Conservation (phyloP, 2,113 vertebrate species). For the Electrona antarctica region DNA sequence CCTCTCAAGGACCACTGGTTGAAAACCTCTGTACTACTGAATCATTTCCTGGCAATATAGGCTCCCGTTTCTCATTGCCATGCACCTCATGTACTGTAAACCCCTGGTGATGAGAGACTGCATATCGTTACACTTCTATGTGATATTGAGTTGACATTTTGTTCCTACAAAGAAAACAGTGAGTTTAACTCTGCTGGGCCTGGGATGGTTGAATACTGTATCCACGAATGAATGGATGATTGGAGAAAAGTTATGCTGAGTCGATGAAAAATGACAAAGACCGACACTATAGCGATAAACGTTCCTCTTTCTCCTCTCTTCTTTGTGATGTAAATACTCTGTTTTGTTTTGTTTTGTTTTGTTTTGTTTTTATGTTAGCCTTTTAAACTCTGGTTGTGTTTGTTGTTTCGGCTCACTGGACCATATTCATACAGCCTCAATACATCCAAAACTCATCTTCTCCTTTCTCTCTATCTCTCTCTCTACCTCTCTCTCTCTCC, state of each 20-base stretch:
- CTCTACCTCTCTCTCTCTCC: background rate
- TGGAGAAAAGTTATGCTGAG: constrained; percentile 22
- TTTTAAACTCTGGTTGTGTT: constrained; percentile 76
- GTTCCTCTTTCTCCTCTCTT: constrained; percentile 26
- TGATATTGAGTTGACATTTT: constrained; percentile 41
- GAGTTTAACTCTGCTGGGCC: constrained; percentile 25
- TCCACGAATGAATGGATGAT: constrained; percentile 29
- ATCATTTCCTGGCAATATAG: background rate
- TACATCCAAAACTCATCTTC: constrained; percentile 24
- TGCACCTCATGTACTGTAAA: background rate
- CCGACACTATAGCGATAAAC: constrained; percentile 19
- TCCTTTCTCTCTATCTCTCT: background rate
- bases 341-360: constrained; percentile 43
- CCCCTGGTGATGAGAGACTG: constrained; percentile 11
- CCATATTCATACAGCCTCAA: constrained; percentile 64
- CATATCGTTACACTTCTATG: constrained; percentile 12
- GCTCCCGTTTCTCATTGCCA: background rate
- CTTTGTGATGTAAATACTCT: constrained; percentile 72
- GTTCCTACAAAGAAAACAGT: constrained; percentile 29
- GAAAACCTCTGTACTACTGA: constrained; percentile 1
- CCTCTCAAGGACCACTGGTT: too few species aligned
- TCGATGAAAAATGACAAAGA: constrained; percentile 30
- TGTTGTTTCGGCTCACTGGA: constrained; percentile 75
- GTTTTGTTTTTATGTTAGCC: constrained; percentile 51
- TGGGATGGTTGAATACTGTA: constrained; percentile 18